Percentiles rank a stretch among this genome's conserved stretches.
These are phyloP conservation scores for Globodera rostochiensis DNA, from an alignment of 1,140 invertebrate genomes.

Conservation along the genomic window DNA sequence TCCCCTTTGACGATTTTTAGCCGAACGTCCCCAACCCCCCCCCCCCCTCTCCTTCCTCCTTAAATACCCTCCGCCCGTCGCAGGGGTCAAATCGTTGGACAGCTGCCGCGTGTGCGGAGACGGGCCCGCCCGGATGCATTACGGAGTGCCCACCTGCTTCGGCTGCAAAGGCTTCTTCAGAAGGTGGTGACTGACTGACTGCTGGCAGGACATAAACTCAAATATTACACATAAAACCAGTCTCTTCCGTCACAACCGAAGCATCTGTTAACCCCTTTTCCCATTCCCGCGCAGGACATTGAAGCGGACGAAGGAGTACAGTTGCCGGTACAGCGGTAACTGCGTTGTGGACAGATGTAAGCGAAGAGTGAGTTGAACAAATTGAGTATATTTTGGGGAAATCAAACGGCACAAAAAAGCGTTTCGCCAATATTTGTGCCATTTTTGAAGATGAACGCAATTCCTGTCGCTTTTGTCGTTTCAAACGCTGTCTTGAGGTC, in stretches of 20 bases:
- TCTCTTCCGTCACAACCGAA: no score
- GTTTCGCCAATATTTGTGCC: neutral
- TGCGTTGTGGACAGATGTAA: conserved; percentile 64
- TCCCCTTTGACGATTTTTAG: no score
- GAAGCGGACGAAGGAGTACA: conserved; percentile 62
- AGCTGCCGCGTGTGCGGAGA: conserved; percentile 63
- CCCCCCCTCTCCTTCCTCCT: no score
- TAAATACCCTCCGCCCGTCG: neutral
- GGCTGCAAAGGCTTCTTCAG: conserved; percentile 51
- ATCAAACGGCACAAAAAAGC: neutral
- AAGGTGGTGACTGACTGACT: conserved; percentile 7
- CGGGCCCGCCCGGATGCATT: conserved; percentile 62
- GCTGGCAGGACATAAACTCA: no score
- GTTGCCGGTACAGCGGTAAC: conserved; percentile 60
- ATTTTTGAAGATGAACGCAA: conserved; percentile 58
- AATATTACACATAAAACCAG: no score
- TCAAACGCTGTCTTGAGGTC: conserved; percentile 65
- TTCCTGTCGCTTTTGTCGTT: conserved; percentile 63
- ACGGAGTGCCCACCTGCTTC: conserved; percentile 59
- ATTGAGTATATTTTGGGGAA: conserved; percentile 14
- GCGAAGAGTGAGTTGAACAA: conserved; percentile 14
- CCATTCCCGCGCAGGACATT: conserved; percentile 49
- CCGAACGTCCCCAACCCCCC: no score
- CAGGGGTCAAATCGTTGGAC: conserved; percentile 56
- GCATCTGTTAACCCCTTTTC: conserved; percentile 30